Base-by-base conservation (phyloP, 2,888 invertebrate species). In the Zygothrica quintamaculata region DNA sequence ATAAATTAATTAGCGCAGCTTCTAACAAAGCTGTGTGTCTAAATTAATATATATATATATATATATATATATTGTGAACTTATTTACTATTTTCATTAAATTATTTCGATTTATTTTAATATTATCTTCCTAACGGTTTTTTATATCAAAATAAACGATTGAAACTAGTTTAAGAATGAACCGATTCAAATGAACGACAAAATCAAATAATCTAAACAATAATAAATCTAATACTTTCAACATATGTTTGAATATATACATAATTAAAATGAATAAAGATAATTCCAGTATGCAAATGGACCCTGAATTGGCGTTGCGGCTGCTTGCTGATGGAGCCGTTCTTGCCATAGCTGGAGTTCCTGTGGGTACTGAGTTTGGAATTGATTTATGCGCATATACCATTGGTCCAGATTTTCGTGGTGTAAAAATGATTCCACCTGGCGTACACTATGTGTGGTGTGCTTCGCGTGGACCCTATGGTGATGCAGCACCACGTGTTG, bases 371-470 rank as follows among this genome's bases (percentile, higher is more conserved):
- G 98, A 99, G 91, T 96, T 99, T 91, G 99, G 99, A n/a, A 88
- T 90, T 15, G 99, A 99, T 91, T 93, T 96, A 89, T 95, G 95
- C 88, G 94, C 94, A 0, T 99, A 98, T 96, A 95, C 94, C 69
- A 96, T 97, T 0, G 98, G 96, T 1, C 95, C 96, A 57, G 96
- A 96, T 88, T 99, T 99, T 90, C 87, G 90, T 0, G 99, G 99
- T 0, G 94, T 99, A 22, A 99, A 99, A 93, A 98, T 99, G 98
- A 99, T 99, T 81, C 99, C 99, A 0, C 97, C 98, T 1, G 99
- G 99, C 4, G 92, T 98, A 51, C 99, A 99, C 91, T 98, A 96
- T 88, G 92, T 99, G 11, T 97, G 97, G 92, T 98, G 96, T 89
- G 87, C 90, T 1, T 88, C 88, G 0, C 81, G 65, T 9, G 94